Percentiles rank a stretch among this genome's conserved stretches.
phyloP scores from a whole-genome alignment of 2,888 invertebrate genomes.

The Plusia festucae region DNA sequence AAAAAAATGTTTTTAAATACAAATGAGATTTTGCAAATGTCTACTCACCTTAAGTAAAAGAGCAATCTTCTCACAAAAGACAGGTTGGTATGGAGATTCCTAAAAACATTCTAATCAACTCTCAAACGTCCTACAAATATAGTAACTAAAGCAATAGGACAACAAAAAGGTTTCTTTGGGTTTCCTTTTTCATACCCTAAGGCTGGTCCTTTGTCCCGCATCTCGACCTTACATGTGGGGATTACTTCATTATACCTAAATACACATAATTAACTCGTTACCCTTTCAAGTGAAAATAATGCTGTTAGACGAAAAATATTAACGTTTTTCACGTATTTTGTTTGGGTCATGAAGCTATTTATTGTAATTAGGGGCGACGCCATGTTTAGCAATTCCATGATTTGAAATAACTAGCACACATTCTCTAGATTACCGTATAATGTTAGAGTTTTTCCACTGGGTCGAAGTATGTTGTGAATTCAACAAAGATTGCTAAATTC shows the following conservation, averaged over 20 bases:
- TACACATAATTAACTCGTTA: slow-evolving; percentile 16
- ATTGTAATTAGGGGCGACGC: slow-evolving; percentile 1
- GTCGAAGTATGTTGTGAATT: not conserved
- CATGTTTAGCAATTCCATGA: not conserved
- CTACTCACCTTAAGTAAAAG: no score
- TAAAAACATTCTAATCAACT: not conserved
- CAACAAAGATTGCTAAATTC: not conserved
- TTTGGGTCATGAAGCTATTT: not conserved
- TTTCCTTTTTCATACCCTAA: slow-evolving; percentile 9
- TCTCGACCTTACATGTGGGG: slow-evolving; percentile 6
- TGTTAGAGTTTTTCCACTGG: not conserved
- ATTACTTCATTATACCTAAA: slow-evolving; percentile 29
- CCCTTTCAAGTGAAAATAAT: slow-evolving; percentile 2
- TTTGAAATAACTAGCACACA: not conserved
- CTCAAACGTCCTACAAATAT: not conserved
- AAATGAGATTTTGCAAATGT: no score
- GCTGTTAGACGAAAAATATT: slow-evolving; percentile 1
- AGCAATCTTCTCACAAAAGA: no score
- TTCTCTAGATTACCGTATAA: not conserved
- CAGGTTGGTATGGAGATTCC: no score
- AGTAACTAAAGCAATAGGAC: not conserved
- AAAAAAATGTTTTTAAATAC: no score
- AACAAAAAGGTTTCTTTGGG: not conserved
- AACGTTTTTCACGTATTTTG: not conserved
- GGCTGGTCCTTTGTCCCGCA: slow-evolving; percentile 9